Base-by-base conservation (phyloP, 92 coral and sea anemone genomes). In the Scolanthus callimorphus region DNA sequence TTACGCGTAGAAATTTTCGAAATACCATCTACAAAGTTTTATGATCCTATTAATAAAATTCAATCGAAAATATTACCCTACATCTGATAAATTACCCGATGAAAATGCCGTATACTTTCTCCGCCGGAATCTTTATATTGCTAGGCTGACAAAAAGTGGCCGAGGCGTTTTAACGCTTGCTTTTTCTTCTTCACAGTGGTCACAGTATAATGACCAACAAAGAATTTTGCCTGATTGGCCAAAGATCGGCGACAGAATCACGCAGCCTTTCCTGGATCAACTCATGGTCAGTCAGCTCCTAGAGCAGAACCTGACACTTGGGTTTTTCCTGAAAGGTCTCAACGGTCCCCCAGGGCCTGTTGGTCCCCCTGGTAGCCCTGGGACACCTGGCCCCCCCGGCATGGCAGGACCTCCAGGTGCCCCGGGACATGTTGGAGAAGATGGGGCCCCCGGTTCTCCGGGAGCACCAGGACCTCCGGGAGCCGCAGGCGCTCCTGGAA, bases 291-390 rank as follows among this genome's bases (percentile, higher is more conserved):
- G 96, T 62, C 99, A 94, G 74, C 88, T 94, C 50, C 70, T 94
- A 58, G 99, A 94, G 63, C 99, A 94, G 74, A 94, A 94, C 72
- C 99, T 94, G 44, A 94, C 99, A 27, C 71, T 94, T 47, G 99
- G 99, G 60, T 94, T 94, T 90, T 94, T 94, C 84, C 82, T 94
- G 83, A 94, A 94, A 71, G 99, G 99, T 63, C 94, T 94, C 12
- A 94, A 94, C 46, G 99, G 99, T 57, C 99, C 99, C 1, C 99
- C 99, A 1, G 99, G 99, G 37, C 99, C 99, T 1, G 73, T 96
- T 22, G 99, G 99, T 46, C 78, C 99, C 29, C 88, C 99, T 31
- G 99, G 99, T 21, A 77, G 85, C 46, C 62, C 96, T 24, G 99
- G 99, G 28, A 96, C 88, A 41, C 90, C 99, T 3, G 99, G 99